Base-by-base conservation (phyloP, 1,140 invertebrate genomes). In the Drosophila lowei region DNA sequence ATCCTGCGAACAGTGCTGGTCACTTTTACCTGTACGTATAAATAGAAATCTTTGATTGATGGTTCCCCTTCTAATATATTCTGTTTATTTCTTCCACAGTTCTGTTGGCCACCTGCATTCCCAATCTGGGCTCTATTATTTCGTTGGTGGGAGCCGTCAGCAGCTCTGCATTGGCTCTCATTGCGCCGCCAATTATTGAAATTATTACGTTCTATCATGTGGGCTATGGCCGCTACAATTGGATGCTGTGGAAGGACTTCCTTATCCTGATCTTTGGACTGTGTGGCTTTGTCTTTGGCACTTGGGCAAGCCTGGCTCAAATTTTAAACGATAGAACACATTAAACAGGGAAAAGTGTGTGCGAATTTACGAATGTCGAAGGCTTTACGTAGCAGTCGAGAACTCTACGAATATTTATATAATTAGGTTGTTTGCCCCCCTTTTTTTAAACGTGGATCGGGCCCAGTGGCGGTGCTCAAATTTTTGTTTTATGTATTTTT, bases 161-260 rank as follows among this genome's bases (percentile, higher is more conserved):
- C 88, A 97, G 97, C 84, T 97, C 96, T 9, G 95, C 96, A 0
- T 92, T 98, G 56, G 97, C 97, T 0, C 92, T 98, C 0, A 97
- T 99, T 72, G 97, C 98, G 75, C 98, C 98, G 50, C 97, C 97
- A 0, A 92, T 98, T 13, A 96, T 99, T 60, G 97, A 99, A 90
- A 95, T 98, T n/a, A 93, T 98, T 23, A 96, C 95, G 3, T 95
- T 95, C 77, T 96, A 94, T 93, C 93, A 94, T 5, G 92, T 94
- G 47, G 93, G 94, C 16, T 92, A 94, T 46, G 94, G 94, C 9
- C 92, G 91, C 76, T 92, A 93, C 64, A 92, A 93, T 55, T 94
- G 94, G 93, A 92, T 93, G 48, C 86, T 96, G 4, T 94, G 93
- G 93, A 96, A 96, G 88, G 94, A 97, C 92, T 74, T 95, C 46